A percentile compares a stretch with the other conserved stretches of the same genome.
Conservation (phyloP, 1,140 invertebrate genomes). For the Lamellibrachia luymesi region DNA sequence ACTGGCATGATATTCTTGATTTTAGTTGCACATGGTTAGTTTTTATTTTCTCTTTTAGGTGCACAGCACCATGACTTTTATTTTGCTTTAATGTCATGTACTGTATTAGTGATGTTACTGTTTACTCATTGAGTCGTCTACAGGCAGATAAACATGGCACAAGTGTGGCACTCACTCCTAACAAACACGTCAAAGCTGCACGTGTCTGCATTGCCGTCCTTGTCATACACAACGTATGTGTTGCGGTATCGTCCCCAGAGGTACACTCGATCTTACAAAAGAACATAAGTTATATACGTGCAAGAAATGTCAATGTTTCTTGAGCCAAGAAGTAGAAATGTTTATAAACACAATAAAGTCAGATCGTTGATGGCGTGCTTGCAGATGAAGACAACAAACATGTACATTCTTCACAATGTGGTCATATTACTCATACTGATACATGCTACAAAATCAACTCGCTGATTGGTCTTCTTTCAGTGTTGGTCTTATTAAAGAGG, state of each 20-base stretch:
- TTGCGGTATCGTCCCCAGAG: constrained; percentile 14
- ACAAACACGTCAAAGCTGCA: constrained; percentile 16
- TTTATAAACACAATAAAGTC: too few relatives aligned
- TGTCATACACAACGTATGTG: constrained; percentile 16
- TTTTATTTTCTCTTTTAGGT: too few relatives aligned
- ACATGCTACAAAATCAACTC: not conserved
- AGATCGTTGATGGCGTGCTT: too few relatives aligned
- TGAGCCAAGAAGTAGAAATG: too few relatives aligned
- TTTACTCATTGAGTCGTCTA: not conserved
- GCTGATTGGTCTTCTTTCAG: not conserved
- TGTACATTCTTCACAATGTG: not conserved
- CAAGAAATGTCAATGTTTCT: not conserved
- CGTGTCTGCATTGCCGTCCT: constrained; percentile 14
- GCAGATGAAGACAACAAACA: not conserved
- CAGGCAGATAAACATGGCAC: not conserved
- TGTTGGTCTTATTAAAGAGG: not conserved
- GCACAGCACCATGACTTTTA: too few relatives aligned
- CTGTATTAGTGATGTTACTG: too few relatives aligned
- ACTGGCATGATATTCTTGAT: too few relatives aligned
- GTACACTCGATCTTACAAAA: constrained; percentile 7
- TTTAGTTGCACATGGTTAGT: too few relatives aligned
- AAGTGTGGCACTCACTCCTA: constrained; percentile 3
- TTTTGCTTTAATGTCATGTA: too few relatives aligned
- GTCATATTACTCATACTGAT: not conserved
- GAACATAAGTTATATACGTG: not conserved